Base-by-base conservation (phyloP, 2,797 vertebrate genomes). In the Amblyopsis hoosieri region DNA sequence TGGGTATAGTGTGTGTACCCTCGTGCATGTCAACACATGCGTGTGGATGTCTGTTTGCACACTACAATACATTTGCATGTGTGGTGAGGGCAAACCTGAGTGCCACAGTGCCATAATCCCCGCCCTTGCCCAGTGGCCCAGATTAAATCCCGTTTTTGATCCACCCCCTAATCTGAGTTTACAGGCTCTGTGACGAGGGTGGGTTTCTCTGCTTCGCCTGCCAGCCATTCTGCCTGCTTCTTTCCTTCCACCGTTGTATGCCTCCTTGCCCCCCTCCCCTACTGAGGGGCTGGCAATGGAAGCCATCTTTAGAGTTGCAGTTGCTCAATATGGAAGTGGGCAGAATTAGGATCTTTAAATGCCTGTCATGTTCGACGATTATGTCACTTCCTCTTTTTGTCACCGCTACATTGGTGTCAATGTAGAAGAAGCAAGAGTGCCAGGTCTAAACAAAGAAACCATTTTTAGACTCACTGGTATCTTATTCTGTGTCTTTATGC, bases 101-200 rank as follows among this genome's bases (percentile, higher is more conserved):
- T 83, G 86, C 88, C 78, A 81, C 62, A 66, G 79, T 88, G 86
- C 89, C 86, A 86, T 84, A 87, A 91, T 91, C 88, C 86, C 89
- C 87, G 52, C 88, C 90, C 87, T 90, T 91, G 84, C 90, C 91
- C 90, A 90, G 79, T 92, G 89, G 91, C 90, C 91, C 90, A 92
- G 90, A 93, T 93, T 92, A 93, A 91, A 93, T 91, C 87, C 90
- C 80, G 78, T 79, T 88, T 92, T 92, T 93, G 88, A 93, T 93
- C 91, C 91, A 83, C 90, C 90, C 91, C 89, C 90, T 93, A 93
- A 93, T 93, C 91, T 89, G 89, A 92, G 90, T 91, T 93, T 93
- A 92, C 90, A 91, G 91, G 85, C 91, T 88, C 74, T 79, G 84
- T 86, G 86, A 83, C 81, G 85, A 91, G 89, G 89, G 89, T 87